Conservation (phyloP, 2,113 vertebrate genomes). For the Stigmatopora argus region DNA sequence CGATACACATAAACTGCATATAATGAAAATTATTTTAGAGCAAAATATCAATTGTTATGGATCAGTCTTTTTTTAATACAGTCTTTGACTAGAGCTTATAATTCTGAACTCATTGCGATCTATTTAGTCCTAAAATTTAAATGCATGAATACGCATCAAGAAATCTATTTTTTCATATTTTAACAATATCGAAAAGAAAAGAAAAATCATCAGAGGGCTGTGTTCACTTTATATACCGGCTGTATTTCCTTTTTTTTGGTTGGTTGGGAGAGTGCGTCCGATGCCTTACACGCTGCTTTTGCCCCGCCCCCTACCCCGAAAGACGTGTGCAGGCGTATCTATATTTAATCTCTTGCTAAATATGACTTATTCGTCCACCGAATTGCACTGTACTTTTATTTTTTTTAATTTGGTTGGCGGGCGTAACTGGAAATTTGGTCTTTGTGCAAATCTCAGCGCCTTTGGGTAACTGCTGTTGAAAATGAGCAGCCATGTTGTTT, state of each 20-base stretch:
- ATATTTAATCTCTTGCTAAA: conserved; percentile 26
- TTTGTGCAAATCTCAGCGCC: not conserved
- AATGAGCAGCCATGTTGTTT: conserved; percentile 46
- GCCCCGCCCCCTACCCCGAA: conserved; percentile 23
- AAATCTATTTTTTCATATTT: not conserved
- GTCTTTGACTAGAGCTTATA: too few species aligned
- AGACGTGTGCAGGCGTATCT: conserved; percentile 45
- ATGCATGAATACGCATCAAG: too few species aligned
- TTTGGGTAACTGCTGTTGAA: not conserved
- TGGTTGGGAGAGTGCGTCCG: conserved; percentile 36
- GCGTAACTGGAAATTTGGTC: conserved; percentile 18
- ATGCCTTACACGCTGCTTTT: conserved; percentile 60
- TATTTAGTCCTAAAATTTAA: too few species aligned
- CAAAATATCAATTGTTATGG: too few species aligned
- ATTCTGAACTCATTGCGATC: too few species aligned
- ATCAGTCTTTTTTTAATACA: too few species aligned
- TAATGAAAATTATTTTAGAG: too few species aligned
- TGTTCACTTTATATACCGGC: not conserved
- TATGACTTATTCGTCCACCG: conserved; percentile 32
- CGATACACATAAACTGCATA: too few species aligned
- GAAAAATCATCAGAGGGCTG: not conserved
- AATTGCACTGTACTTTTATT: conserved; percentile 29
- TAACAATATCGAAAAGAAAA: not conserved
- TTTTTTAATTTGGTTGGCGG: conserved; percentile 6
- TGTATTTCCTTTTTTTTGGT: not conserved